phyloP scores from a whole-genome alignment of 2,888 invertebrate species.

The Rhingia rostrata region DNA sequence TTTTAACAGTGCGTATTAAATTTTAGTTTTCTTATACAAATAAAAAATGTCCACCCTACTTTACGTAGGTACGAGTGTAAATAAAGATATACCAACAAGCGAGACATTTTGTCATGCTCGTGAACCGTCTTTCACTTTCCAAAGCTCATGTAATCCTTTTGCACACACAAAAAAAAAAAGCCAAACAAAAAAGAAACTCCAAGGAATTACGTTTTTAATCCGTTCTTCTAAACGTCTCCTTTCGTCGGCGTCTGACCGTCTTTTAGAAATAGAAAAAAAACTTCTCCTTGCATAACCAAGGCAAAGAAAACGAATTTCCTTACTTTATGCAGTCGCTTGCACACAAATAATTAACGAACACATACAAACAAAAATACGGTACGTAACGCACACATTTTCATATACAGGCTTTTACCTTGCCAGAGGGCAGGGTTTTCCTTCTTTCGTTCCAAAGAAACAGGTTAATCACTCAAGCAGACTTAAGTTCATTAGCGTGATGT shows the following conservation, averaged over 20 bases:
- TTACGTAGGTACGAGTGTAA: too few species aligned
- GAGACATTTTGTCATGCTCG: too few species aligned
- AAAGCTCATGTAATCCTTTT: too few species aligned
- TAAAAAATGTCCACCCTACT: too few species aligned
- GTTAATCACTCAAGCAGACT: slow-evolving; percentile 51
- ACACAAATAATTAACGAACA: neutral
- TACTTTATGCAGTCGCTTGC: slow-evolving; percentile 8
- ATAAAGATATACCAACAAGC: too few species aligned
- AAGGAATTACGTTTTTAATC: slow-evolving; percentile 18
- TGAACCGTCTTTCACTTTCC: too few species aligned
- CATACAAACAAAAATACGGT: neutral
- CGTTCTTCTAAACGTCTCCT: slow-evolving; percentile 15
- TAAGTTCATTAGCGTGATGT: slow-evolving; percentile 57
- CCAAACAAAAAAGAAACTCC: too few species aligned
- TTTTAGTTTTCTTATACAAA: too few species aligned
- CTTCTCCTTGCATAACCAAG: slow-evolving; percentile 14
- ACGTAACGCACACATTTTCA: slow-evolving; percentile 12
- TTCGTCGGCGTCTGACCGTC: neutral
- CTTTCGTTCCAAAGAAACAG: slow-evolving; percentile 23
- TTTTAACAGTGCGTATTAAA: too few species aligned
- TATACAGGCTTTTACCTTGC: slow-evolving; percentile 22
- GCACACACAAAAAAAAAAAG: too few species aligned
- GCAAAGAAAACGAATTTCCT: slow-evolving; percentile 7
- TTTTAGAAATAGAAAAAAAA: neutral
- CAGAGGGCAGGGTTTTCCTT: slow-evolving; percentile 27